Evolutionary conservation across 1,140 invertebrate genomes (phyloP), one percentile per base, ranked within the genome.

Genomic region (Papilio aristodemus): DNA sequence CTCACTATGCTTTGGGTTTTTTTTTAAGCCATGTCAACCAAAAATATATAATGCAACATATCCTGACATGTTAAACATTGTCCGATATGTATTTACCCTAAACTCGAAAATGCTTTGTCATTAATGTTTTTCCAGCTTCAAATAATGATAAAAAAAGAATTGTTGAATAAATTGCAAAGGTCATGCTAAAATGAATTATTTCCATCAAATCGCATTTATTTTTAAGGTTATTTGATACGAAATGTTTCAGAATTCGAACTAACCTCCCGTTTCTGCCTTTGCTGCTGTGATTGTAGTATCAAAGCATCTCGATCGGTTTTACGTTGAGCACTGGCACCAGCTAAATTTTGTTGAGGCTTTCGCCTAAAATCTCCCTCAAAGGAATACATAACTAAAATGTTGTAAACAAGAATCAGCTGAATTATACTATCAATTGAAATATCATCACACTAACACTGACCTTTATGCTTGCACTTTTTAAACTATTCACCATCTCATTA

Each of bases 281-380:
- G 97, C 78, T 94, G 92, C 76, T 97, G 96, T 37, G 96, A 95
- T 86, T 95, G 94, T 60, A 95, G 93, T 63, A 99, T 91, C 17
- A 98, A 91, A 68, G 94, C 93, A 77, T 96, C 95, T 78, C 95
- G 94, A 94, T 95, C 92, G 94, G 94, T 92, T 94, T 95, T 92
- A 87, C 95, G 86, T 22, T 93, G 91, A 64, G 84, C 83, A 90
- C 96, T 97, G 5, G 96, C 95, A 46, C 98, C 98, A 57, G 96
- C 94, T 74, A 98, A 93, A 92, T 97, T 98, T 92, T 98, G 97
- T 73, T 97, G 94, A 0, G 98, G 98, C 85, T 94, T 95, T 57
- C 96, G 93, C 71, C 96, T 94, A 87, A 96, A 97, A 83, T 98
- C 96, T 58, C 98, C 98, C 84, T 99, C 97, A 90, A 99, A 99